A percentile compares a stretch with the other conserved stretches of the same genome.
phyloP scores from a whole-genome alignment of 1,140 invertebrate genomes.

The Pseudoatta argentina region DNA sequence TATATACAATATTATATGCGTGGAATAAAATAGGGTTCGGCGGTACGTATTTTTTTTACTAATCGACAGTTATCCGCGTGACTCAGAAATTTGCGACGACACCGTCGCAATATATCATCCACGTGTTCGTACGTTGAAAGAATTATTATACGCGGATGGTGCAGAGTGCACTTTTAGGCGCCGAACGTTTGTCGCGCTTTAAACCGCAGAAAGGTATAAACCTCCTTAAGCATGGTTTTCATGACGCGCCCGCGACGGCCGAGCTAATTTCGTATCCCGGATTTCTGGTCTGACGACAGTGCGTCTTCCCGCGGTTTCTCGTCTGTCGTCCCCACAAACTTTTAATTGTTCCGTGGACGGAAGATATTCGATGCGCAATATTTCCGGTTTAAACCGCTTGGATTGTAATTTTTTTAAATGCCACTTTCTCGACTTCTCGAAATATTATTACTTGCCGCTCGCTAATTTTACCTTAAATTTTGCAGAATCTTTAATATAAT shows the following conservation, averaged over 20 bases:
- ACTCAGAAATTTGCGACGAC: constrained; percentile 22
- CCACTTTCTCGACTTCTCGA: not conserved
- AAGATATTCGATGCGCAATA: not conserved
- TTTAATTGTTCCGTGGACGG: constrained; percentile 66
- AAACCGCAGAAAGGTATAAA: constrained; percentile 51
- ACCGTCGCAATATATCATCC: constrained; percentile 22
- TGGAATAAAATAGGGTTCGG: not conserved
- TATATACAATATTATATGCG: too few species aligned
- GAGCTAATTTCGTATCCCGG: constrained; percentile 80
- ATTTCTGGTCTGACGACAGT: constrained; percentile 81
- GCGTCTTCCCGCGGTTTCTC: constrained; percentile 50
- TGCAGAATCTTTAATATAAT: not conserved
- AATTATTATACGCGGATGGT: constrained; percentile 14
- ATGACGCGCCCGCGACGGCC: constrained; percentile 31
- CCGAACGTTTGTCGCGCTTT: constrained; percentile 28
- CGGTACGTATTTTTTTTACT: not conserved
- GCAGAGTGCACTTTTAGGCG: not conserved
- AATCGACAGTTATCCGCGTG: constrained; percentile 17
- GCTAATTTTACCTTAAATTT: not conserved
- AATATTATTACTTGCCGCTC: not conserved
- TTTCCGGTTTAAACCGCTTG: constrained; percentile 6
- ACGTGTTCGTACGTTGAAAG: constrained; percentile 19
- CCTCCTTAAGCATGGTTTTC: constrained; percentile 61
- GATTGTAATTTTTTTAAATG: constrained; percentile 32
- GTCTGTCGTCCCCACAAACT: constrained; percentile 42